Conservation (phyloP, 1,140 invertebrate species). For the Drosophila virilis region DNA sequence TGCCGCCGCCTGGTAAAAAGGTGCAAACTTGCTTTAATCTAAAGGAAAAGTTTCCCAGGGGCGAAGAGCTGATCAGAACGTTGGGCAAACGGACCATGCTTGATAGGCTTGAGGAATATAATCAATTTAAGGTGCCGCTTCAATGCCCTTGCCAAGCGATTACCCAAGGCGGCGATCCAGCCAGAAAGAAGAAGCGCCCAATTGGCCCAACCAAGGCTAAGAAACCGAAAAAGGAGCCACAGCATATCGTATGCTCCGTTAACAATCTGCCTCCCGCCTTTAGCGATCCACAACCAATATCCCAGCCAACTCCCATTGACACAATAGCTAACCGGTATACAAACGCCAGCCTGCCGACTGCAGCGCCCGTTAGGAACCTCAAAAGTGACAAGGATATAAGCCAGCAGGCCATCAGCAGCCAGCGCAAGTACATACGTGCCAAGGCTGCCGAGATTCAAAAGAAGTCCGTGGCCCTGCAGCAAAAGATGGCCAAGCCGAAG, state of each 20-base stretch:
- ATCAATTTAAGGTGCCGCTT: neutral
- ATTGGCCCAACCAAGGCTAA: neutral
- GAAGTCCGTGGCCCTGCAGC: neutral
- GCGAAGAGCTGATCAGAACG: neutral
- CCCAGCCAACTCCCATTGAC: neutral
- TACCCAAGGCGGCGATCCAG: slow-evolving; percentile 1
- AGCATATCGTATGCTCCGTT: neutral
- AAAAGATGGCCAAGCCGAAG: neutral
- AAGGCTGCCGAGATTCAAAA: slow-evolving; percentile 1
- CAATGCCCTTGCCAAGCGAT: neutral
- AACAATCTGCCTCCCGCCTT: neutral
- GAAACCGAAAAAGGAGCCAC: neutral
- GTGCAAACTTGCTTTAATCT: neutral
- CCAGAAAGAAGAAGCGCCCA: neutral
- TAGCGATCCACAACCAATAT: neutral
- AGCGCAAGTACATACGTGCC: slow-evolving; percentile 6
- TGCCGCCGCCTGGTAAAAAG: neutral
- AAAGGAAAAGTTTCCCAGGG: neutral
- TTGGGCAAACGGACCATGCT: neutral
- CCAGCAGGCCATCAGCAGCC: neutral
- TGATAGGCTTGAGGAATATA: neutral
- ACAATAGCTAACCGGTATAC: neutral
- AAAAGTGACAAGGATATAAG: neutral
- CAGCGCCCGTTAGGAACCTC: neutral
- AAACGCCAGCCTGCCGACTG: neutral